Evolutionary conservation across 2,113 vertebrate species (phyloP), one percentile per base, ranked within the genome.

Genomic region (Lutjanus erythropterus): DNA sequence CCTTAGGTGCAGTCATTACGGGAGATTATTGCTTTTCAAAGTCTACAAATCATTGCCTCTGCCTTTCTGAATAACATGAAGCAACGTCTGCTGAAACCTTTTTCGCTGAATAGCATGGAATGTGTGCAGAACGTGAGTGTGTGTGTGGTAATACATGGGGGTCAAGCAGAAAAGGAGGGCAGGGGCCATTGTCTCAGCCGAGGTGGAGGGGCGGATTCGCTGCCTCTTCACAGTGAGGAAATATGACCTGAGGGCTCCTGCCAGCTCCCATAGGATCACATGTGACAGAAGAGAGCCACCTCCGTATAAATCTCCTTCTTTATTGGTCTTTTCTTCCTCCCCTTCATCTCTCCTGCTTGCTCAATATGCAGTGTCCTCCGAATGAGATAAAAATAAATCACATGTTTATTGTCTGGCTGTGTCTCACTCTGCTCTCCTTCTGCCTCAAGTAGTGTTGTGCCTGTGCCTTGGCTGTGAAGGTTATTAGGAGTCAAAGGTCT

Each of bases 221-320:
- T 76, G 82, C 81, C 89, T 87, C 76, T 56, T 85, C 62, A 65
- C 70, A 75, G 81, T 47, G 88, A 88, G 91, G 91, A 94, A 93
- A 94, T 94, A 92, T 88, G 93, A 93, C 92, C 91, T 66, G 68
- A 85, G 89, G 90, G 86, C 84, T 86, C 70, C 86, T 91, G 83
- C 86, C 90, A 88, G 71, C 84, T 81, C 92, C 86, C 75, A 42
- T 75, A 80, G 85, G 93, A 92, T 90, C 89, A 81, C 79, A 66
- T 84, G 90, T 93, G 91, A 92, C 93, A 92, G 86, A 88, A 66
- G 86, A 93, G 84, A 81, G 70, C 86, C 81, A 88, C 87, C 81
- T 86, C 79, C 78, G 52, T 81, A 93, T 94, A 95, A 95, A 94
- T 95, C 94, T 90, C 35, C 69, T 29, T 65, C 68, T 88, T 93